phyloP scores from a whole-genome alignment of 1,140 invertebrate species.

The Hycleus phaleratus region DNA sequence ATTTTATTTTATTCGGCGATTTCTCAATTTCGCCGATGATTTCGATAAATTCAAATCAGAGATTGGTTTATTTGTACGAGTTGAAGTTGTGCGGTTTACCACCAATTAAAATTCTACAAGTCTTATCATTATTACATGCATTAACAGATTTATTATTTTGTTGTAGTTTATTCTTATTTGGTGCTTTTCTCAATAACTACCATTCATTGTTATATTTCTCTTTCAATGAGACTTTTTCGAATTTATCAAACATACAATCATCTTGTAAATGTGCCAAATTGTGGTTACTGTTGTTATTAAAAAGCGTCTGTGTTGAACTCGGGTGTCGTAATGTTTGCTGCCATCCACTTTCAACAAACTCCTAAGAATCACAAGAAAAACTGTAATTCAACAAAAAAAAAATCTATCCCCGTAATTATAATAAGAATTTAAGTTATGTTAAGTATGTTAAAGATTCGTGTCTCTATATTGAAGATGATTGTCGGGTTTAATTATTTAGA shows the following conservation, averaged over 20 bases:
- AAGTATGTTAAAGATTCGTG: too few species aligned
- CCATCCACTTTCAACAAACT: conserved; percentile 83
- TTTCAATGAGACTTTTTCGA: conserved; percentile 65
- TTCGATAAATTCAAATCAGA: conserved; percentile 24
- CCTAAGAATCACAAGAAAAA: conserved; percentile 44
- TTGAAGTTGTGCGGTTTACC: conserved; percentile 1
- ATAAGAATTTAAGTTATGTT: too few species aligned
- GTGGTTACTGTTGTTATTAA: conserved; percentile 32
- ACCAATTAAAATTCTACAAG: not conserved
- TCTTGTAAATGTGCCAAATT: conserved; percentile 34
- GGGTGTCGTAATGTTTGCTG: conserved; percentile 72
- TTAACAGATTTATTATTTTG: too few species aligned
- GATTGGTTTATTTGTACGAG: conserved; percentile 20
- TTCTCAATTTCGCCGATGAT: not conserved
- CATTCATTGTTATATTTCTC: conserved; percentile 54
- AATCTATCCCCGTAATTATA: too few species aligned
- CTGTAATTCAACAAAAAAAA: too few species aligned
- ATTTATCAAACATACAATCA: conserved; percentile 57
- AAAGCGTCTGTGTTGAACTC: conserved; percentile 50
- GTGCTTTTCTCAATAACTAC: conserved; percentile 57
- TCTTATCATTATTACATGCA: not conserved
- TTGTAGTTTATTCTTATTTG: not conserved
- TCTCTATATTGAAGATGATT: too few species aligned
- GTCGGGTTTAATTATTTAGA: too few species aligned
- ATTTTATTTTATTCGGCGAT: not conserved